Evolutionary conservation across 2,797 vertebrate species (phyloP), one percentile per base, ranked within the genome.

Genomic region (Pachyuromys duprasi): DNA sequence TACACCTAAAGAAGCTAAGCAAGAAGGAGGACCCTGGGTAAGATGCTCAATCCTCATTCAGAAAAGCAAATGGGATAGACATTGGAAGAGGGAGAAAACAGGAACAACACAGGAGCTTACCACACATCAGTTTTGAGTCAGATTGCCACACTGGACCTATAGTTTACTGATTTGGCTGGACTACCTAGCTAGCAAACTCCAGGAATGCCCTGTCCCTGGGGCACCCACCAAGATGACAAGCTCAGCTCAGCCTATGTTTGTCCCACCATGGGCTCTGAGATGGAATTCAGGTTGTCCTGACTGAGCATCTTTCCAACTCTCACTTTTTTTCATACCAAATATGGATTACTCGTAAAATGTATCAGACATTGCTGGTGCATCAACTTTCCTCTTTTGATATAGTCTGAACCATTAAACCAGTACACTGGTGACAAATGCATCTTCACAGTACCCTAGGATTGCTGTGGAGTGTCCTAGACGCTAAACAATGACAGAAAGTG

Each of bases 401-500:
- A 79, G 86, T 90, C 62, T 20, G 5, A 86, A 20, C 62, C 78
- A 42, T 83, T 90, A 91, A 89, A 8, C 18, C 67, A 95, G 89
- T 53, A 24, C 86, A 49, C 28, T 83, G 49, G 72, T 74, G 49
- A 49, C 26, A 95, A 92, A 70, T 33, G 17, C 39, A 92, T 57
- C 24, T 62, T 93, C 75, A 87, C 8, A 95, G 62, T 60, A 90
- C 45, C 63, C 74, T 75, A 81, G 75, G 28, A 91, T 83, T 84
- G 17, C n/a, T 65, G 0, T 86, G 33, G 36, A 92, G n/a, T 94
- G 88, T 96, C 89, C 92, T 86, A 67, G 65, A 69, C 18, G 90
- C 86, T 93, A 91, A 95, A 92, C 94, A 96, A 95, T 95, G 97
- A 96, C 96, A 96, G 87, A 96, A 97, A 96, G 82, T 96, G 80